Percentiles rank a stretch among this genome's conserved stretches.
Evolutionary conservation across 2,113 vertebrate genomes (phyloP).

Genomic region (Sylvilagus bachmani): DNA sequence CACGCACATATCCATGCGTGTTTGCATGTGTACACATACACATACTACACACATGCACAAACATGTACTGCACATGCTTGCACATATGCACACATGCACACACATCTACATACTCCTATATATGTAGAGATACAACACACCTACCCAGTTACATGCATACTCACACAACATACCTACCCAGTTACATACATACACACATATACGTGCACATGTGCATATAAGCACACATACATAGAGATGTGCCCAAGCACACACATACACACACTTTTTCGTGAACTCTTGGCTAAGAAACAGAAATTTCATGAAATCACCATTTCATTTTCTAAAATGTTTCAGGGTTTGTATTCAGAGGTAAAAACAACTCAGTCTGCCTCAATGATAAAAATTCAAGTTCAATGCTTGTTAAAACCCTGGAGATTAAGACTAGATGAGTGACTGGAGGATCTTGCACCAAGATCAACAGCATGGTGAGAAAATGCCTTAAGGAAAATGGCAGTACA

Average conservation of each 20-base stretch:
- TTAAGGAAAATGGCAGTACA: not conserved
- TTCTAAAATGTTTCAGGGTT: not conserved
- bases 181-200: not conserved
- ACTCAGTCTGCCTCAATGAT: not conserved
- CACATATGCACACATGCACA: not conserved
- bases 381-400: not conserved
- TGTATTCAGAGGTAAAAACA: not conserved
- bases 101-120: too few species aligned
- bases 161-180: too few species aligned
- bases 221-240: not conserved
- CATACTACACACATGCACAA: not conserved
- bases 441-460: not conserved
- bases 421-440: not conserved
- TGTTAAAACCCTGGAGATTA: not conserved
- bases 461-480: too few species aligned
- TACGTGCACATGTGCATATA: not conserved
- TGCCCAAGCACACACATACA: not conserved
- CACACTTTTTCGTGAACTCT: not conserved
- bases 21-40: too few species aligned
- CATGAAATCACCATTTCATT: not conserved
- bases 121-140: too few species aligned
- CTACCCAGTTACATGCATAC: too few species aligned
- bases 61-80: too few species aligned
- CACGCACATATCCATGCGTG: not conserved
- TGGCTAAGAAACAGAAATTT: not conserved